Percentiles rank a stretch among this genome's conserved stretches.
These are phyloP conservation scores for Ornithoptera alexandrae DNA, from an alignment of 2,888 invertebrate species.

Conservation along the genomic window DNA sequence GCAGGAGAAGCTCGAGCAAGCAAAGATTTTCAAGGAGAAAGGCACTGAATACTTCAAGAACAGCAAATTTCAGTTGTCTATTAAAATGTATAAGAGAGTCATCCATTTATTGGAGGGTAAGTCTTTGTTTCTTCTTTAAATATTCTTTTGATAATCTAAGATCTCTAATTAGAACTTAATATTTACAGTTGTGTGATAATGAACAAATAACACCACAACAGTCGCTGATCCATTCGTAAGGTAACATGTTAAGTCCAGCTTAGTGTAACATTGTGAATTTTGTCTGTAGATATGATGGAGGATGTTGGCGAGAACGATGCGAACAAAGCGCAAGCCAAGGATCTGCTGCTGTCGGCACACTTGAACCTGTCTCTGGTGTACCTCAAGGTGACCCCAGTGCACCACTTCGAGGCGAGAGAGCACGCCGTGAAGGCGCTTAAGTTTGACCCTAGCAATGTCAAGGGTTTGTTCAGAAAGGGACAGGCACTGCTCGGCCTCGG, in stretches of 20 bases:
- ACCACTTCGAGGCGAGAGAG: constrained; percentile 84
- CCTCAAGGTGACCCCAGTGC: constrained; percentile 86
- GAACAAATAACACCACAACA: too few species aligned
- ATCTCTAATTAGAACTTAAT: too few species aligned
- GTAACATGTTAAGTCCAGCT: too few species aligned
- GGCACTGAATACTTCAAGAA: constrained; percentile 94
- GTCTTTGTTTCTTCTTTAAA: constrained; percentile 30
- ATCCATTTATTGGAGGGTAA: constrained; percentile 80
- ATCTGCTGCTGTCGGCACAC: constrained; percentile 84
- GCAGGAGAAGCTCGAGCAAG: constrained; percentile 89
- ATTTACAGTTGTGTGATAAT: too few species aligned
- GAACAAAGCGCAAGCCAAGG: constrained; percentile 46
- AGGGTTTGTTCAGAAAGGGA: constrained; percentile 93
- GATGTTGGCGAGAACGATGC: constrained; percentile 52
- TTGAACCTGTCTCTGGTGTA: constrained; percentile 91
- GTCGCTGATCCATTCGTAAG: too few species aligned
- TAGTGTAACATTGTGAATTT: too few species aligned
- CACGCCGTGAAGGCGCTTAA: constrained; percentile 89
- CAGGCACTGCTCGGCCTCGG: constrained; percentile 87
- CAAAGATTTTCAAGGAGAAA: constrained; percentile 91
- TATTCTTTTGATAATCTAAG: too few species aligned
- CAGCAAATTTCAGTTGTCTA: constrained; percentile 87
- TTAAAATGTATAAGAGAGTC: constrained; percentile 92
- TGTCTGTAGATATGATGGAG: constrained; percentile 48
- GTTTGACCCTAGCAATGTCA: constrained; percentile 88